Base-by-base conservation (phyloP, 2,888 invertebrate species). In the Epinotia bilunana region DNA sequence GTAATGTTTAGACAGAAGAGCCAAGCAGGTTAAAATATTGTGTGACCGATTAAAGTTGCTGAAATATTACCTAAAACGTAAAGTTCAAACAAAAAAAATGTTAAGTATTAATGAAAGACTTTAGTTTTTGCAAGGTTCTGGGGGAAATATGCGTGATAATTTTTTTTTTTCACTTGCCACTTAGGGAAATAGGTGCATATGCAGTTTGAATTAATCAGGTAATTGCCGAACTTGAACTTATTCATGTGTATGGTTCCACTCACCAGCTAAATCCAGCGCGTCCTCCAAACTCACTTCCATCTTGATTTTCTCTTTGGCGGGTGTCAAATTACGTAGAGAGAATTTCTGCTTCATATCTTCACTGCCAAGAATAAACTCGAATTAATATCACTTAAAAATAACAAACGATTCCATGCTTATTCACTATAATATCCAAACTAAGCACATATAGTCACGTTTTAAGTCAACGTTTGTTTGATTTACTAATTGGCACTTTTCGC, bases 221-320 rank as follows among this genome's bases (percentile, higher is more conserved):
- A 39, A 39, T 9, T 39, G 39, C 39, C 39, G 39, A 39, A 39
- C 39, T 39, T 39, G 39, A 39, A 39, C 1, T 49, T 16, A 49
- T 49, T 49, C 49, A 49, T 5, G 49, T 49, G 13, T 28, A n/a
- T 6, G 49, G 13, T 3, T 18, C 5, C 16, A 78, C 80, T 80
- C 28, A 91, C 91, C 91, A 71, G 88, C 90, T n/a, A 89, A 70
- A 71, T 90, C 89, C 77, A 92, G 76, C 0, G 91, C 91, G 18
- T 88, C 90, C 76, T 92, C 91, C 39, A 91, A 81, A 53, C 88
- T 88, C 0, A 85, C 85, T 67, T 81, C 82, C 82, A 80, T 79
- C n/a, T 75, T 77, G n/a, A 28, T 60, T 63, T 67, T 77, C 39
- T 63, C 84, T 83, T 78, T 82, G 76, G n/a, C 76, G 57, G 77